Conservation (phyloP, 2,888 invertebrate species). For the Ophioninae sp. region DNA sequence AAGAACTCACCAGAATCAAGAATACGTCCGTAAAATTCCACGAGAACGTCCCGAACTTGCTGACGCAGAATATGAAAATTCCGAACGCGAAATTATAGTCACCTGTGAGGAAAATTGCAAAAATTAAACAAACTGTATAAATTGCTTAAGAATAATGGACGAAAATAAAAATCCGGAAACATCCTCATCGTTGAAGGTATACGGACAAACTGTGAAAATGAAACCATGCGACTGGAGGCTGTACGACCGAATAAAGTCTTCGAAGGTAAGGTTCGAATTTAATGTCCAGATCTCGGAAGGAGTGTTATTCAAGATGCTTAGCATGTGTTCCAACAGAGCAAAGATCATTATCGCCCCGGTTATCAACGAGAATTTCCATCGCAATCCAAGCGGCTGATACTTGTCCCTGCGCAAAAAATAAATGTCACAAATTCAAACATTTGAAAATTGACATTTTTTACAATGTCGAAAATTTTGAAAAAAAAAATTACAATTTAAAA, state of each 20-base stretch:
- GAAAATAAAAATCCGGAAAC: neutral
- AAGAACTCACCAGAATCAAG: conserved; percentile 85
- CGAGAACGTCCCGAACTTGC: conserved; percentile 85
- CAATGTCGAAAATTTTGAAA: too few species aligned
- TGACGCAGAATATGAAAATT: conserved; percentile 80
- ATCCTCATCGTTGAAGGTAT: neutral
- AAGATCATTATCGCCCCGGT: conserved; percentile 68
- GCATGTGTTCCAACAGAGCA: conserved; percentile 75
- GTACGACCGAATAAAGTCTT: conserved; percentile 72
- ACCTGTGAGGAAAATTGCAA: conserved; percentile 64
- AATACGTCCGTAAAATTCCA: conserved; percentile 90
- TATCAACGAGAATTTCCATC: conserved; percentile 74
- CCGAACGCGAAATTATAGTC: conserved; percentile 74
- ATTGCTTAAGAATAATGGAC: neutral
- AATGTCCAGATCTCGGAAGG: conserved; percentile 63
- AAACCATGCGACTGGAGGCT: conserved; percentile 74
- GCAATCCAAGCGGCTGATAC: conserved; percentile 68
- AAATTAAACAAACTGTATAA: neutral
- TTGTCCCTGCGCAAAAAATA: conserved; percentile 66
- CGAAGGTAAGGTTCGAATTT: conserved; percentile 66
- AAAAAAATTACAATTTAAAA: neutral
- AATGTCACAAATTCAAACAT: neutral
- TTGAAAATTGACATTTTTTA: too few species aligned
- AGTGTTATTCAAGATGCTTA: conserved; percentile 73
- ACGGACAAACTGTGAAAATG: conserved; percentile 72